Conservation (phyloP, 1,140 invertebrate genomes). For the Solen grandis region DNA sequence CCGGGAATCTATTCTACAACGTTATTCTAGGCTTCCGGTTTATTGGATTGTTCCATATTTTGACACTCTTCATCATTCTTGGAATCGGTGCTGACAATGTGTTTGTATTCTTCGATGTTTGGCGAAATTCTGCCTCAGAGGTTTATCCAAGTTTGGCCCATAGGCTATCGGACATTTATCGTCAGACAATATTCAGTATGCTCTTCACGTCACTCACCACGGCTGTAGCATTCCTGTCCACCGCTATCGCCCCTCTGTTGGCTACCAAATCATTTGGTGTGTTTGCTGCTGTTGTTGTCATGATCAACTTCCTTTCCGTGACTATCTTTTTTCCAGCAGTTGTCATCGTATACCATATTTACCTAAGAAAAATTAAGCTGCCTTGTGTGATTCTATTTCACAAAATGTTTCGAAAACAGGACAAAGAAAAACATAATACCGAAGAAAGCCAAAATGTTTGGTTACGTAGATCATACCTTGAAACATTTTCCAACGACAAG, state of each 20-base stretch:
- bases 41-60: conserved; percentile 69
- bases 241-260: conserved; percentile 65
- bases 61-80: conserved; percentile 69
- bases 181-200: conserved; percentile 63
- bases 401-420: too few relatives aligned
- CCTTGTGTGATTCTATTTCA: conserved; percentile 27
- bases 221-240: conserved; percentile 66
- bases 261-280: conserved; percentile 67
- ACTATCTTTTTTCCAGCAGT: conserved; percentile 71
- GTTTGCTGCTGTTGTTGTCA: conserved; percentile 68
- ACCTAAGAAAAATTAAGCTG: conserved; percentile 47
- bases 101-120: conserved; percentile 69
- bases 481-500: background rate
- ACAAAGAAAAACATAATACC: background rate
- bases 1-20: conserved; percentile 65
- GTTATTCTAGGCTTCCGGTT: too few relatives aligned
- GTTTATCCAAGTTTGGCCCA: conserved; percentile 58
- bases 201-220: conserved; percentile 70
- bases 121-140: conserved; percentile 54
- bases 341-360: conserved; percentile 66
- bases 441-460: too few relatives aligned
- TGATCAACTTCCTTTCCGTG: conserved; percentile 71
- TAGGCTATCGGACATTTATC: conserved; percentile 59
- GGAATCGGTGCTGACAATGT: conserved; percentile 70
- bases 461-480: background rate